phyloP scores from a whole-genome alignment of 1,140 invertebrate genomes.

The Panulirus ornatus region DNA sequence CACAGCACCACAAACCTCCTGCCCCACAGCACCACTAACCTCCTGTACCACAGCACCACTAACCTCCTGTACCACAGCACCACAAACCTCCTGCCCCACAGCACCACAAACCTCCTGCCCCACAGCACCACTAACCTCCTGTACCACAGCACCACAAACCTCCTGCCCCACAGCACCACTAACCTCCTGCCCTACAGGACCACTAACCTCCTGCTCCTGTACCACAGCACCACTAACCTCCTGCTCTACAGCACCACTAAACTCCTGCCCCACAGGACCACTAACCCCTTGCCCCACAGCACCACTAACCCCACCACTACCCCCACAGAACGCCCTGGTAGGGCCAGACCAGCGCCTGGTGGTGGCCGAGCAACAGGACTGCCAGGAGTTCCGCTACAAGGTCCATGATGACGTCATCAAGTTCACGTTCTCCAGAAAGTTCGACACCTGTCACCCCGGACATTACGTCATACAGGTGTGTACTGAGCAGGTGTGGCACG shows the following conservation, averaged over 20 bases:
- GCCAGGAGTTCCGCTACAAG: slow-evolving; percentile 82
- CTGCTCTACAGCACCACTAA: no score
- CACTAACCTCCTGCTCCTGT: background rate
- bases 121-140: background rate
- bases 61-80: background rate
- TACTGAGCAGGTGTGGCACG: background rate
- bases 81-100: background rate
- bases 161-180: background rate
- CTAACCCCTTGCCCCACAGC: background rate
- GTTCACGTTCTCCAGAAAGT: slow-evolving; percentile 85
- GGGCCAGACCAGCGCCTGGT: slow-evolving; percentile 84
- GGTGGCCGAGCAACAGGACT: slow-evolving; percentile 89
- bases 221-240: background rate
- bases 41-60: no score
- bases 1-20: no score
- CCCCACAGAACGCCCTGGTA: slow-evolving; percentile 86
- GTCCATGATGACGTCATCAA: slow-evolving; percentile 82
- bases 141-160: background rate
- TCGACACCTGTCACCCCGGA: slow-evolving; percentile 93
- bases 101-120: background rate
- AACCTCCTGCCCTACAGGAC: background rate
- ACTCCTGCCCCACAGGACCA: background rate
- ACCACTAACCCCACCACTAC: background rate
- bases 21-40: no score
- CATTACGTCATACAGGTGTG: slow-evolving; percentile 87